Percentiles rank a stretch among this genome's conserved stretches.
Conservation (phyloP, 2,888 invertebrate species). For the Anaspis maculata region DNA sequence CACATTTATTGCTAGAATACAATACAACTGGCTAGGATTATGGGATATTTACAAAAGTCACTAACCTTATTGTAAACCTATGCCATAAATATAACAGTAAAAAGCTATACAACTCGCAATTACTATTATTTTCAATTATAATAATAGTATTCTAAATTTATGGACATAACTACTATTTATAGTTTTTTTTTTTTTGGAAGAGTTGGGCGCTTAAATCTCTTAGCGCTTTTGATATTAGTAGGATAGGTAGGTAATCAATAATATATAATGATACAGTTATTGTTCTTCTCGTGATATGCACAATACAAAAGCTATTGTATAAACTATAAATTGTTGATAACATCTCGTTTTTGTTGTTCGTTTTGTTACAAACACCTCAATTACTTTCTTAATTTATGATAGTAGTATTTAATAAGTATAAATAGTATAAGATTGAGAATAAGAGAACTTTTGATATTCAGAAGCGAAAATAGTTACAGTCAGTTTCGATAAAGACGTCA, state of each 20-base stretch:
- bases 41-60: constrained; percentile 23
- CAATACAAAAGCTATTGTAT: constrained; percentile 7
- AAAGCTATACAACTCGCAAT: constrained; percentile 19
- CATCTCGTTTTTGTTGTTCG: constrained; percentile 1
- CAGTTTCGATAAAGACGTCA: constrained; percentile 4
- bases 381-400: not conserved
- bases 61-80: constrained; percentile 20
- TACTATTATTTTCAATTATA: not conserved
- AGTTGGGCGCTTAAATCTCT: too few species aligned
- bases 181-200: too few species aligned
- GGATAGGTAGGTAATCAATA: too few species aligned
- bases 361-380: not conserved
- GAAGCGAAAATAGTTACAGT: constrained; percentile 8
- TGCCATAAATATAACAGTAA: constrained; percentile 16
- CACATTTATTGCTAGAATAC: constrained; percentile 25
- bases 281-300: constrained; percentile 6
- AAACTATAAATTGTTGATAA: constrained; percentile 9
- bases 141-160: not conserved
- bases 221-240: too few species aligned
- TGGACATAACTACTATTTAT: too few species aligned
- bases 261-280: constrained; percentile 1
- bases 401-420: not conserved
- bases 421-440: constrained; percentile 1
- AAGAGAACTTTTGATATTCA: constrained; percentile 4
- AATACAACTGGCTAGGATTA: constrained; percentile 26